Evolutionary conservation across 2,888 invertebrate genomes (phyloP).

Genomic region (Podotricha telesiphe): DNA sequence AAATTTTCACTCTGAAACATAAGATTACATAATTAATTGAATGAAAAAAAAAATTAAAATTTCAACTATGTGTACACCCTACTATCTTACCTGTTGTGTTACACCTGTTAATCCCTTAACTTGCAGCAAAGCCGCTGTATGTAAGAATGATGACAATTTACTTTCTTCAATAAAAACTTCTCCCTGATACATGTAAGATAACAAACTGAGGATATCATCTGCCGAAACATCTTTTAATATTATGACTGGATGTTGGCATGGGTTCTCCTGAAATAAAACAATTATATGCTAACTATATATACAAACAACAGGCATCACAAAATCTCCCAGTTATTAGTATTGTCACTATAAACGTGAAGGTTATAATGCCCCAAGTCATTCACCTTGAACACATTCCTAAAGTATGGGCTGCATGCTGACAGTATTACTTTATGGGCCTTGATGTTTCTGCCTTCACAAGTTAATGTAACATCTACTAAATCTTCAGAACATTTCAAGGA

Average conservation of each 20-base stretch:
- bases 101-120: slow-evolving; percentile 86
- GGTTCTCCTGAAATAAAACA: slow-evolving; percentile 84
- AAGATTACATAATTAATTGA: neutral
- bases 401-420: slow-evolving; percentile 90
- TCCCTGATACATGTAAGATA: slow-evolving; percentile 89
- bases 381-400: slow-evolving; percentile 89
- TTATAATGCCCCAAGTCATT: slow-evolving; percentile 80
- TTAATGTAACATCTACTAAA: slow-evolving; percentile 88
- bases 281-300: neutral
- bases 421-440: slow-evolving; percentile 90
- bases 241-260: slow-evolving; percentile 89
- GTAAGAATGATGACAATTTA: slow-evolving; percentile 85
- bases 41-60: neutral
- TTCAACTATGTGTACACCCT: neutral
- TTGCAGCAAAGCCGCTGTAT: slow-evolving; percentile 87
- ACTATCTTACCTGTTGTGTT: slow-evolving; percentile 70
- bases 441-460: slow-evolving; percentile 88
- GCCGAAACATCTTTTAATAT: slow-evolving; percentile 88
- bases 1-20: slow-evolving; percentile 73
- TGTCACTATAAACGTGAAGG: slow-evolving; percentile 65
- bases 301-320: neutral
- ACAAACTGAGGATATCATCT: slow-evolving; percentile 86
- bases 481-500: slow-evolving; percentile 87
- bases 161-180: slow-evolving; percentile 88
- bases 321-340: slow-evolving; percentile 36